These are phyloP conservation scores for Mastomys natalensis DNA, from an alignment of 2,113 vertebrate species.

Conservation along the genomic window DNA sequence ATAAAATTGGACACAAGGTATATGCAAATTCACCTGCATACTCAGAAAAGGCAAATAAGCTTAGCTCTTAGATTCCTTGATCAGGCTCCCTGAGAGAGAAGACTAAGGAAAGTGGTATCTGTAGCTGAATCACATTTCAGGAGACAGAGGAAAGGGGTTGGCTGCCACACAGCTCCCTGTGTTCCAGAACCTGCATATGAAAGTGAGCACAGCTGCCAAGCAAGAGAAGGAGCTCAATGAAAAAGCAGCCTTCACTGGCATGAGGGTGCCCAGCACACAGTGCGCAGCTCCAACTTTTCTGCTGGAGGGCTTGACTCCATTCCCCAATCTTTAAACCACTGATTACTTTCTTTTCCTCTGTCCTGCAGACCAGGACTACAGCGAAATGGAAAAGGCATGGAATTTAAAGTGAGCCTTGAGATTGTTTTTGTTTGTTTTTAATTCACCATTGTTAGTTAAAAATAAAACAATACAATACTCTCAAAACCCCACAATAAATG, in stretches of 20 bases:
- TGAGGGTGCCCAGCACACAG: conserved; percentile 55
- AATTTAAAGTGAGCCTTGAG: neutral
- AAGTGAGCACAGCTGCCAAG: conserved; percentile 73
- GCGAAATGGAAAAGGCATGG: neutral
- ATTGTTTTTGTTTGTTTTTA: neutral
- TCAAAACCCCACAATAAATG: neutral
- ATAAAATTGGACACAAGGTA: conserved; percentile 80
- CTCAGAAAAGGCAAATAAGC: conserved; percentile 81
- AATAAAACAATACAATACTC: neutral
- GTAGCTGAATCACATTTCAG: conserved; percentile 80
- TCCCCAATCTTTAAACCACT: conserved; percentile 44
- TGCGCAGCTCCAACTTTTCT: conserved; percentile 56
- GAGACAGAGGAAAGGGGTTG: conserved; percentile 63
- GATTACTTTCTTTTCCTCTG: neutral
- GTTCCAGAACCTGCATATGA: conserved; percentile 76
- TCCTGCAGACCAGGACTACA: neutral
- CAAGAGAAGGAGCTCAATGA: conserved; percentile 64
- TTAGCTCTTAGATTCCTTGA: conserved; percentile 78
- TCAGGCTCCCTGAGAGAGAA: conserved; percentile 77
- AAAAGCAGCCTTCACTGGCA: conserved; percentile 66
- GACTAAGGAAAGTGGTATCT: conserved; percentile 81
- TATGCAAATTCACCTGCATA: conserved; percentile 83
- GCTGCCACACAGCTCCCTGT: conserved; percentile 76
- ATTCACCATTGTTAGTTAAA: neutral
- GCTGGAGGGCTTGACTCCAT: conserved; percentile 59